Evolutionary conservation across 1,140 invertebrate genomes (phyloP), one percentile per base, ranked within the genome.

Genomic region (Charaxes varanes): DNA sequence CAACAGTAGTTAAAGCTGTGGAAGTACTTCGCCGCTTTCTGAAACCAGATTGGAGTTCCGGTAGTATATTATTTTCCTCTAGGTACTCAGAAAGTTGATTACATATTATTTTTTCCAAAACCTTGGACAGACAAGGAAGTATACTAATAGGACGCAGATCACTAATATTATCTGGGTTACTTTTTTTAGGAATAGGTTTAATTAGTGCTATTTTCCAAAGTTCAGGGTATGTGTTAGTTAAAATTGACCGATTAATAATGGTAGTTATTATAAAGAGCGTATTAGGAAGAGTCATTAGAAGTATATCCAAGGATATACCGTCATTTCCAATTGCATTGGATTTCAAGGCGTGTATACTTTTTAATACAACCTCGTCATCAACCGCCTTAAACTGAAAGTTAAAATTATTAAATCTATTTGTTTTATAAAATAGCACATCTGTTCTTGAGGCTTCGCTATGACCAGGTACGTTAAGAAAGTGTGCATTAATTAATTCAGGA

Each of bases 61-160:
- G n/a, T n/a, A n/a, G n/a, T n/a, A n/a, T n/a, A n/a, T n/a, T n/a
- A n/a, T 23, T n/a, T 23, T 23, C 2, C 3, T 23, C 22, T n/a
- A 23, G 22, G 10, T 13, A 28, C 3, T 6, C 6, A 3, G 27
- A 13, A 12, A 13, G 10, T 28, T 28, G 27, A 12, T 3, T 5
- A 12, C 15, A 34, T 4, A 34, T n/a, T 2, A 24, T 16, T 28
- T 27, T 44, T 21, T 51, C 37, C 10, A 34, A 7, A 2, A 35
- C 30, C 31, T 41, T 41, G 4, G 44, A 47, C 6, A 41, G 7
- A 21, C 36, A 47, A 2, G 44, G 37, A n/a, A 47, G 18, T 6
- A 47, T 45, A 19, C 34, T 37, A 8, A 37, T 45, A 11, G 18
- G 33, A n/a, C 33, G 12, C 5, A 45, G 8, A 37, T 37, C 28